Evolutionary conservation across 2,797 vertebrate genomes (phyloP), one percentile per base, ranked within the genome.

Genomic region (Megaceryle alcyon): DNA sequence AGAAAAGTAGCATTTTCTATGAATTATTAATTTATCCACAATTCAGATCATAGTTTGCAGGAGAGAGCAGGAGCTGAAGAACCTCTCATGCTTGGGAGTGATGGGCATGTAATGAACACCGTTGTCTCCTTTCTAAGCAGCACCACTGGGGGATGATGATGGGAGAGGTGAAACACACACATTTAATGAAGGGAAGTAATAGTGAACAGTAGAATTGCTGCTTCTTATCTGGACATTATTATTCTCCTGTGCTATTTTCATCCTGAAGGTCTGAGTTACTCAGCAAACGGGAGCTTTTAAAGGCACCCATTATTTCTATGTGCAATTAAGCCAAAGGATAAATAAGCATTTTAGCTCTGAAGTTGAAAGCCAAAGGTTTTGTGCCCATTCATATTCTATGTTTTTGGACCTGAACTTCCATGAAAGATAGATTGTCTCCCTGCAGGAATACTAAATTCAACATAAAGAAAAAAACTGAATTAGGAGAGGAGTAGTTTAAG

Each of bases 281-380:
- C 16, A 54, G 63, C n/a, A 82, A 82, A 73, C 33, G 49, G 59
- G 17, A 56, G 5, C 33, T 54, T 76, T 82, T 31, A 39, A 72
- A 89, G 31, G 39, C 48, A 60, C 19, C 19, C 31, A 2, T 88
- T 48, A 48, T 89, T 86, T 80, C 59, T 61, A 15, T 48, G 43
- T 63, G 48, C 64, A 77, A 13, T 92, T 87, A 89, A 92, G 37
- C 43, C 59, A 28, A 70, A 68, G 39, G 31, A 81, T 49, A 91
- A 86, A 84, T 66, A 39, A 6, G 9, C 12, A 31, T 54, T 71
- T 44, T n/a, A 12, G n/a, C 57, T 82, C 21, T 68, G 61, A 61
- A 73, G 33, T 56, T 78, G 65, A 85, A 91, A 91, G 21, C 33
- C 57, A 57, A 69, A 94, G 37, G 26, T 83, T 76, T 83, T 69